These are phyloP conservation scores for Neodiprion pinetum DNA, from an alignment of 1,140 invertebrate genomes.

Conservation along the genomic window DNA sequence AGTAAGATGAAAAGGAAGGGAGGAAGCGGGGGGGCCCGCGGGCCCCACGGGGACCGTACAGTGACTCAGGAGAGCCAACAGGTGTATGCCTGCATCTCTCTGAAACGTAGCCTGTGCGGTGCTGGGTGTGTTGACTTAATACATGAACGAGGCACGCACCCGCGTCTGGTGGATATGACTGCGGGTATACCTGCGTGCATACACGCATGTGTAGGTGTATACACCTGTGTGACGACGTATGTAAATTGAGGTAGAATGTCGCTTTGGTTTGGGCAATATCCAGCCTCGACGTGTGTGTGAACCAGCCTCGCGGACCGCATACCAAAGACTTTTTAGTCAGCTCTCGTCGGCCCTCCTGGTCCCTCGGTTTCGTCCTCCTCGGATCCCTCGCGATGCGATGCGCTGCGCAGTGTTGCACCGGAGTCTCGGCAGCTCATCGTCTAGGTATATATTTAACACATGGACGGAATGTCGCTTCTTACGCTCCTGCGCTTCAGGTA, in stretches of 20 bases:
- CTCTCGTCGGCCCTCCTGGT: slow-evolving; percentile 26
- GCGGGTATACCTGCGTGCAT: slow-evolving; percentile 28
- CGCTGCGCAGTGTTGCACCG: slow-evolving; percentile 28
- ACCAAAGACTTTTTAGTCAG: slow-evolving; percentile 47
- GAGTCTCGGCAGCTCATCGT: slow-evolving; percentile 28
- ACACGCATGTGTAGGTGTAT: slow-evolving; percentile 18
- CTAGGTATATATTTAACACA: slow-evolving; percentile 9
- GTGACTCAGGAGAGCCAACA: slow-evolving; percentile 22
- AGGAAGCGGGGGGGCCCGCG: background rate
- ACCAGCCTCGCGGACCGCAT: slow-evolving; percentile 52
- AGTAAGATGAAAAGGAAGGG: slow-evolving; percentile 9
- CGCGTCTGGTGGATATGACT: slow-evolving; percentile 19
- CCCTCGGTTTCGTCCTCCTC: slow-evolving; percentile 17
- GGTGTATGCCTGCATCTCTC: slow-evolving; percentile 29
- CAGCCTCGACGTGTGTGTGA: slow-evolving; percentile 46
- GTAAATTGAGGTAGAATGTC: slow-evolving; percentile 42
- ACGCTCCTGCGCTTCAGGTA: background rate
- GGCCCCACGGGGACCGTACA: slow-evolving; percentile 26
- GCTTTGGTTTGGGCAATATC: slow-evolving; percentile 46
- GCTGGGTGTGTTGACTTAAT: slow-evolving; percentile 1
- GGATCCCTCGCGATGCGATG: slow-evolving; percentile 18
- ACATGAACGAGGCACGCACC: slow-evolving; percentile 17
- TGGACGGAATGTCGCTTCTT: slow-evolving; percentile 4
- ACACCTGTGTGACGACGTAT: slow-evolving; percentile 27
- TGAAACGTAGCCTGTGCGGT: slow-evolving; percentile 10